These are phyloP conservation scores for Micropoecilia bifurca DNA, from an alignment of 2,797 vertebrate genomes.

Conservation along the genomic window DNA sequence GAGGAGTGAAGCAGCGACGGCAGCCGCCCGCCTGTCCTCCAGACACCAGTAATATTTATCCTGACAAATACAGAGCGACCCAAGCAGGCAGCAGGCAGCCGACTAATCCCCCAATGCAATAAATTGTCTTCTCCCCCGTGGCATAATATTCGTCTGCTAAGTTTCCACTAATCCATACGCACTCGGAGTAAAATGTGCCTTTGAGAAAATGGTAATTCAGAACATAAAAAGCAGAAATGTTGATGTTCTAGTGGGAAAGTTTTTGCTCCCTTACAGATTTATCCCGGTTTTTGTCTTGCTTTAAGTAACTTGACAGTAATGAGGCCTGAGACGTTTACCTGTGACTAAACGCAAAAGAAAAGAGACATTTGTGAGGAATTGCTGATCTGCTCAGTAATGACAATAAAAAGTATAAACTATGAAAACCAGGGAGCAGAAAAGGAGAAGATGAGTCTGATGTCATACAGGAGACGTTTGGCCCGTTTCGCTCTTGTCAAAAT, in stretches of 20 bases:
- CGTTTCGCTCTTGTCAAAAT: conserved; percentile 38
- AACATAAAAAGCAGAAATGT: conserved; percentile 18
- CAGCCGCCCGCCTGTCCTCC: conserved; percentile 46
- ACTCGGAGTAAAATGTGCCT: conserved; percentile 50
- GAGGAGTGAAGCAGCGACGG: conserved; percentile 48
- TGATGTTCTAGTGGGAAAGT: not conserved
- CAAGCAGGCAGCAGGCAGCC: conserved; percentile 48
- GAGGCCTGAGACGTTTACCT: not conserved
- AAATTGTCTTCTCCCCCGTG: conserved; percentile 59
- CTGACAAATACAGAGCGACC: conserved; percentile 67
- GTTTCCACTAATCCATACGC: conserved; percentile 66
- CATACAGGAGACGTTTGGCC: conserved; percentile 55
- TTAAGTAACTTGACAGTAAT: not conserved
- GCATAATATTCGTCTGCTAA: conserved; percentile 61
- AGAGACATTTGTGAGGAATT: conserved; percentile 25
- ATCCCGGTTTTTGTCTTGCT: not conserved
- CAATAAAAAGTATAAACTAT: conserved; percentile 35
- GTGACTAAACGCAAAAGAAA: not conserved
- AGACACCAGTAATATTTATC: conserved; percentile 67
- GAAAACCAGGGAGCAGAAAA: not conserved
- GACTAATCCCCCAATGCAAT: conserved; percentile 69
- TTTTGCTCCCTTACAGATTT: not conserved
- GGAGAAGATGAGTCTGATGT: conserved; percentile 27
- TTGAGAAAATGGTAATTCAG: conserved; percentile 41
- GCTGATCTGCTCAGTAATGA: conserved; percentile 30